A percentile compares a stretch with the other conserved stretches of the same genome.
phyloP scores from a whole-genome alignment of 2,797 vertebrate genomes.

The Denticeps clupeoides region DNA sequence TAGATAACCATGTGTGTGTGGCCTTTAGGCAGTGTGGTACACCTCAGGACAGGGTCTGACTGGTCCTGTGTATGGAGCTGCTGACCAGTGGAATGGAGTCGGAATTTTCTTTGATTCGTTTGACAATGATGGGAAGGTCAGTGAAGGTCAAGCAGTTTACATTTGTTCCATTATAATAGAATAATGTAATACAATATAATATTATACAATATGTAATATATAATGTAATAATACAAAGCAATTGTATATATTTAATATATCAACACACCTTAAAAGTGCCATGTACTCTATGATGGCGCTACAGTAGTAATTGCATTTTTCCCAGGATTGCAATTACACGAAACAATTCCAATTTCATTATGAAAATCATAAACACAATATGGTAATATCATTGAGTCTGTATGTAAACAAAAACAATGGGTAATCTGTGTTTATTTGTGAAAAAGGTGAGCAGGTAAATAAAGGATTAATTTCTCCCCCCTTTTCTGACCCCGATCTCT shows the following conservation, averaged over 20 bases:
- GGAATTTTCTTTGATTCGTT: constrained; percentile 97
- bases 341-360: neutral
- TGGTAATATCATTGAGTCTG: neutral
- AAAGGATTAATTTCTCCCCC: constrained; percentile 14
- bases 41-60: constrained; percentile 76
- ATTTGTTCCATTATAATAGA: too few species aligned
- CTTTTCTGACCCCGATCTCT: constrained; percentile 11
- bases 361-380: neutral
- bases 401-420: neutral
- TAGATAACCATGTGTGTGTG: neutral
- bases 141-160: too few species aligned
- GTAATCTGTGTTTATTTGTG: neutral
- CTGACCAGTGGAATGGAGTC: constrained; percentile 85
- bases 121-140: constrained; percentile 96
- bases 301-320: neutral
- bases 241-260: too few species aligned
- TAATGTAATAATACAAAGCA: too few species aligned
- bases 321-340: too few species aligned
- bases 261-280: too few species aligned
- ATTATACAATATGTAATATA: too few species aligned
- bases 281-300: too few species aligned
- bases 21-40: constrained; percentile 83
- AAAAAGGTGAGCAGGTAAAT: constrained; percentile 5
- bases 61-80: constrained; percentile 86
- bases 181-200: too few species aligned